Percentiles rank a stretch among this genome's conserved stretches.
Conservation (phyloP, 2,888 invertebrate species). For the Congeria kusceri region DNA sequence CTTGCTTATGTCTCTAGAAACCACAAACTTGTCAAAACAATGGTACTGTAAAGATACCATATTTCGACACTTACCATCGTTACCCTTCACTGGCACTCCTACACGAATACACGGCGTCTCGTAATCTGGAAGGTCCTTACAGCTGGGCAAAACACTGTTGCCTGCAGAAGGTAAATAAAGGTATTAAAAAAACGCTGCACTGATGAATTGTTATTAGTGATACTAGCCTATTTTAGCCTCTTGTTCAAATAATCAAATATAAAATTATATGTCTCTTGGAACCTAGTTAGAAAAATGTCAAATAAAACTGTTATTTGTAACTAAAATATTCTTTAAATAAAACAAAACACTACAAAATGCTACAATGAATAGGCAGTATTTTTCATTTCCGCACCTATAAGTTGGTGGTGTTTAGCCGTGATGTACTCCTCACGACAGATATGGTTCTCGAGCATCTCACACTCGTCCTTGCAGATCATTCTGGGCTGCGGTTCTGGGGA, state of each 20-base stretch:
- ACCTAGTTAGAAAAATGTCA: too few species aligned
- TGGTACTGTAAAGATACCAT: too few species aligned
- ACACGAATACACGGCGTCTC: constrained; percentile 90
- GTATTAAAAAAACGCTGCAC: too few species aligned
- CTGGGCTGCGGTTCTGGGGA: constrained; percentile 86
- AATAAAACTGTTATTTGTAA: too few species aligned
- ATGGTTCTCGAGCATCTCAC: constrained; percentile 95
- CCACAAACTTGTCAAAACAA: too few species aligned
- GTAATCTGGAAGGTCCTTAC: constrained; percentile 89
- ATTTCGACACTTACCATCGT: constrained; percentile 52
- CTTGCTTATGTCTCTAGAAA: too few species aligned
- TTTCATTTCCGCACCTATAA: constrained; percentile 71
- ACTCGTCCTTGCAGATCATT: constrained; percentile 95
- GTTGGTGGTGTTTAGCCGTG: constrained; percentile 95
- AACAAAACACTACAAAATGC: too few species aligned
- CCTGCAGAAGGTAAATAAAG: constrained; percentile 70
- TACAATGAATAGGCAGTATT: background rate
- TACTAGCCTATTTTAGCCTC: too few species aligned
- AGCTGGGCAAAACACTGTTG: constrained; percentile 89
- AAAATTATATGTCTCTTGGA: too few species aligned
- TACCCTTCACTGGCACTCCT: constrained; percentile 87
- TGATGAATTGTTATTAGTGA: too few species aligned
- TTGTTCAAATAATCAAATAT: too few species aligned
- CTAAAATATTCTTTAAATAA: too few species aligned
- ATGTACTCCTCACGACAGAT: constrained; percentile 97